Percentiles rank a stretch among this genome's conserved stretches.
Conservation (phyloP, 1,140 invertebrate species). For the Drosophila mauritiana region DNA sequence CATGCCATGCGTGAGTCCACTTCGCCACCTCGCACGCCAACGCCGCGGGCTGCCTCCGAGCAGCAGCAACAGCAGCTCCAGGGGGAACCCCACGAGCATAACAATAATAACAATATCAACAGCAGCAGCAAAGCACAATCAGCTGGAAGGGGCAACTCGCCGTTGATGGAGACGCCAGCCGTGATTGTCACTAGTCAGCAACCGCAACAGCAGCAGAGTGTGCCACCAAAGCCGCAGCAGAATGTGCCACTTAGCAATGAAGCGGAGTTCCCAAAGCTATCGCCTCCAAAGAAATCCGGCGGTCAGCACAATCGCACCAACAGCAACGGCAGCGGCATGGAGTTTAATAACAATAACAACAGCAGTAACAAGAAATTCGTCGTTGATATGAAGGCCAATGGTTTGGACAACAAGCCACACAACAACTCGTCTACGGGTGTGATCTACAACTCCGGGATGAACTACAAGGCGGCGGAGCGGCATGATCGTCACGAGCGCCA, state of each 20-base stretch:
- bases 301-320: constrained; percentile 70
- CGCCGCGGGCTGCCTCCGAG: constrained; percentile 84
- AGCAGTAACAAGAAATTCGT: constrained; percentile 63
- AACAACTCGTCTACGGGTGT: constrained; percentile 45
- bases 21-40: constrained; percentile 91
- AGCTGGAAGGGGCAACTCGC: constrained; percentile 79
- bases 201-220: constrained; percentile 57
- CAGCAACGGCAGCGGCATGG: constrained; percentile 71
- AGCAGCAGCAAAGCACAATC: constrained; percentile 76
- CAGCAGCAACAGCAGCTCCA: constrained; percentile 67
- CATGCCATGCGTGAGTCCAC: constrained; percentile 95
- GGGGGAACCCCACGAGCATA: constrained; percentile 59
- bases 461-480: constrained; percentile 73
- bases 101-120: constrained; percentile 53
- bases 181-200: constrained; percentile 84
- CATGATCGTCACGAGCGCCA: constrained; percentile 79
- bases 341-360: constrained; percentile 64
- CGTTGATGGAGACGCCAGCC: constrained; percentile 84
- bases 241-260: constrained; percentile 79
- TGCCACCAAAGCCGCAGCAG: constrained; percentile 45
- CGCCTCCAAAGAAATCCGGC: constrained; percentile 80
- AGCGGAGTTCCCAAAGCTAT: constrained; percentile 81
- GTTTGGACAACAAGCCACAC: constrained; percentile 59
- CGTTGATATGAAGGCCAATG: constrained; percentile 64
- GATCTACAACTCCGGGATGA: constrained; percentile 80